These are phyloP conservation scores for Chondrilla cf. caribensis DNA, from an alignment of 37 sponge, comb jelly and placozoan genomes.

Conservation along the genomic window DNA sequence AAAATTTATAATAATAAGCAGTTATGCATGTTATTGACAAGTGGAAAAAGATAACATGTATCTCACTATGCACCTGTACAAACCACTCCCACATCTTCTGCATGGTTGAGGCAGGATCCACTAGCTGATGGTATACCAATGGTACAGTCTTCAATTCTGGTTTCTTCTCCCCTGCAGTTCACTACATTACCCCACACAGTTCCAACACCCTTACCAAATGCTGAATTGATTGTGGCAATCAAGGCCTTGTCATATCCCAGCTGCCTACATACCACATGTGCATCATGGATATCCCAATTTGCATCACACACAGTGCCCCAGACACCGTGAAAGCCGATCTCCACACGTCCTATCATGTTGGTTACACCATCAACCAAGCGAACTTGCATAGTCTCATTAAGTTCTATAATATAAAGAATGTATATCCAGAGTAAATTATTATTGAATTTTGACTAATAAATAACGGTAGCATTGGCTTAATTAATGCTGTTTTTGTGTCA, in stretches of 20 bases:
- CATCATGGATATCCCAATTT: not conserved
- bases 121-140: not conserved
- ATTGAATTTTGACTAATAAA: not conserved
- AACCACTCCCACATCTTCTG: no score
- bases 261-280: constrained; percentile 1
- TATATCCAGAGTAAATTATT: not conserved
- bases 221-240: not conserved
- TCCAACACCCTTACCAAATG: not conserved
- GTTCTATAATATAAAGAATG: not conserved
- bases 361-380: not conserved
- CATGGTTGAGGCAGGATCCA: no score
- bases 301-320: not conserved
- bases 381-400: not conserved
- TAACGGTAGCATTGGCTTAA: not conserved
- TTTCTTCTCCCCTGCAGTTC: not conserved
- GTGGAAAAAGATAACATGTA: no score
- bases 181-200: not conserved
- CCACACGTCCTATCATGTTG: not conserved
- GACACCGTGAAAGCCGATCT: not conserved
- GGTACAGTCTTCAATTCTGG: not conserved
- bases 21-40: no score
- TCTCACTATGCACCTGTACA: no score
- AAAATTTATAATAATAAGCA: no score
- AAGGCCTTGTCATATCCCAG: not conserved
- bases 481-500: not conserved